phyloP scores from a whole-genome alignment of 2,113 vertebrate species.

The Oceanites oceanicus region DNA sequence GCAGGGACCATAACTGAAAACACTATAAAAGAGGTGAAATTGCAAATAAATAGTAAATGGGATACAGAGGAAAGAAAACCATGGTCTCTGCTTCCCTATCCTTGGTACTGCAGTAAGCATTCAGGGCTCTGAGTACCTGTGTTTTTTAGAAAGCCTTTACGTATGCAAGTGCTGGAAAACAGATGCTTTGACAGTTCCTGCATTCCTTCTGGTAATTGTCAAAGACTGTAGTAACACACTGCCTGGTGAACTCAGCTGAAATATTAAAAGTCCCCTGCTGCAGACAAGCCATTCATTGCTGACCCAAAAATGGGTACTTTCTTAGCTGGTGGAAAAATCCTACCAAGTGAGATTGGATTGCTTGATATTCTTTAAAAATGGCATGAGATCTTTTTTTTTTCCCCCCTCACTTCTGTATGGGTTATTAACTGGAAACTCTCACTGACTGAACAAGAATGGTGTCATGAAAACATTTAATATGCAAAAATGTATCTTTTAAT shows the following conservation, averaged over 20 bases:
- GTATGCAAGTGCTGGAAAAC: neutral
- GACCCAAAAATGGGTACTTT: neutral
- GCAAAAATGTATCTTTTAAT: neutral
- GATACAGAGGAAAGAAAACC: neutral
- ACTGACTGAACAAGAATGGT: neutral
- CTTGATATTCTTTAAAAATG: neutral
- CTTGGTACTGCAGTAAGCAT: neutral
- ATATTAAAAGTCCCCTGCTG: neutral
- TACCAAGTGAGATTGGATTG: neutral
- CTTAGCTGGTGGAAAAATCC: neutral
- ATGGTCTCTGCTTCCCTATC: neutral
- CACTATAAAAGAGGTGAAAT: neutral
- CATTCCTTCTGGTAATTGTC: neutral
- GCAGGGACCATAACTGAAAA: neutral
- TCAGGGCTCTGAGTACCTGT: neutral
- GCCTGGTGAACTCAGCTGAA: neutral
- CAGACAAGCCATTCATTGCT: neutral
- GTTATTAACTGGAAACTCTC: neutral
- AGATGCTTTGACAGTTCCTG: neutral
- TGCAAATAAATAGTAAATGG: neutral
- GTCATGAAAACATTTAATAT: neutral
- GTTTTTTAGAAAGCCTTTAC: neutral
- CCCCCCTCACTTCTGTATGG: neutral
- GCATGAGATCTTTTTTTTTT: neutral
- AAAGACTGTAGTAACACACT: neutral